Base-by-base conservation (phyloP, 2,888 invertebrate genomes). In the Pemphredon lugubris region DNA sequence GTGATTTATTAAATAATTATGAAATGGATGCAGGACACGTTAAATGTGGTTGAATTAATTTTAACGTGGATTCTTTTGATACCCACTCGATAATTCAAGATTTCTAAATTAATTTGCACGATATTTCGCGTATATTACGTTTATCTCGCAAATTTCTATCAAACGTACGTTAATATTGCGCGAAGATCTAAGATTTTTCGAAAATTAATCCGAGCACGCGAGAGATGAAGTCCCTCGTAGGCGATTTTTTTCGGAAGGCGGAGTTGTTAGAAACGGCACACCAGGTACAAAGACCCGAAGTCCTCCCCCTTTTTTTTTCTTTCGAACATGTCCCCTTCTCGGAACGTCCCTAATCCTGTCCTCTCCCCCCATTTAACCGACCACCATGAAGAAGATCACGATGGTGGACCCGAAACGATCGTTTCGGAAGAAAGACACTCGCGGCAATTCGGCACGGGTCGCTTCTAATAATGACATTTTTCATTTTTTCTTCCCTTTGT, bases 401-500 rank as follows among this genome's bases (percentile, higher is more conserved):
- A 82, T 80, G 79, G 79, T 77, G 77, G 80, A 80, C 60, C 65
- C 63, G 79, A 77, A 61, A 73, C 71, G 73, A 79, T 78, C 77
- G 73, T 75, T 61, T 73, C 40, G 40, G 55, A 47, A 80, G 75
- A 77, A 84, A 84, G 71, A 73, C 26, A 47, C 64, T 76, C 79
- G 81, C 75, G 79, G 72, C 68, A 75, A 87, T 88, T 88, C 84
- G 84, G 80, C 75, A 79, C 81, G 77, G 81, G 51, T 74, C 80
- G 68, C 74, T 74, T 86, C 79, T 88, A 88, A 89, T 88, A 88
- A 86, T 89, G 89, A 88, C 87, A 89, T 89, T 86, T 84, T 83
- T 89, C 89, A 87, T 55, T 57, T 44, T 48, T 34, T 42, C 40
- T 47, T 65, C 9, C 30, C 6, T 55, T 70, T 67, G 44, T 59